phyloP scores from a whole-genome alignment of 1,140 invertebrate genomes.

The Zaprionus camerounensis region DNA sequence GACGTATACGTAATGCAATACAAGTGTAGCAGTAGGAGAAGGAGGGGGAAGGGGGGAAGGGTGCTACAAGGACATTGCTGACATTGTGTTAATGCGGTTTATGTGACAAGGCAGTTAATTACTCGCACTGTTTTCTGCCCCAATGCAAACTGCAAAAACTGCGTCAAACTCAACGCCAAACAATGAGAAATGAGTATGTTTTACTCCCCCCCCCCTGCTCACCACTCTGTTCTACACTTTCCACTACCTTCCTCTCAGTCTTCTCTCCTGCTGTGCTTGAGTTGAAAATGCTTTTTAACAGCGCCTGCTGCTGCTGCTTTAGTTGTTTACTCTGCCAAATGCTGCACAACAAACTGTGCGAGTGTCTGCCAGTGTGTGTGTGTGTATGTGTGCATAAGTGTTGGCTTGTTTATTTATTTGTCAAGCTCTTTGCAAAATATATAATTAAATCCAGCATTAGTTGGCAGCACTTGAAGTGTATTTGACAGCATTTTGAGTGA shows the following conservation, averaged over 20 bases:
- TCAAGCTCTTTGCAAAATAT: conserved; percentile 43
- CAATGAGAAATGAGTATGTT: conserved; percentile 38
- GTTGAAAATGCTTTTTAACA: conserved; percentile 71
- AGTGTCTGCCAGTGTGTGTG: conserved; percentile 5
- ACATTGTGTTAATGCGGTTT: conserved; percentile 82
- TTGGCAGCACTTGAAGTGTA: conserved; percentile 55
- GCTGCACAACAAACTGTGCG: conserved; percentile 31
- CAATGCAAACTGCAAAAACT: conserved; percentile 34
- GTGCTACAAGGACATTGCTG: conserved; percentile 65
- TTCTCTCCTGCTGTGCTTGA: conserved; percentile 36
- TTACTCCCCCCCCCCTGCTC: neutral
- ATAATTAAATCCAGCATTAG: conserved; percentile 72
- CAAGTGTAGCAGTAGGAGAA: neutral
- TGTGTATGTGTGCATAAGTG: conserved; percentile 7
- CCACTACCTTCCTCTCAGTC: conserved; percentile 7
- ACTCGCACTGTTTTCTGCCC: conserved; percentile 59
- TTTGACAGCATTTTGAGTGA: conserved; percentile 52
- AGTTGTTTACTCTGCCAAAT: conserved; percentile 65
- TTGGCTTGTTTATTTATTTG: conserved; percentile 60
- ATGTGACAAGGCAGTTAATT: conserved; percentile 81
- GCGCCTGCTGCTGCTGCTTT: conserved; percentile 12
- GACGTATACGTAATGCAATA: conserved; percentile 73
- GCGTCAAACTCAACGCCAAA: conserved; percentile 54
- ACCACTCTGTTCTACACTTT: neutral
- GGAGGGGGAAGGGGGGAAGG: neutral